Conservation (phyloP, 1,140 invertebrate species). For the Lordiphosa clarofinis region DNA sequence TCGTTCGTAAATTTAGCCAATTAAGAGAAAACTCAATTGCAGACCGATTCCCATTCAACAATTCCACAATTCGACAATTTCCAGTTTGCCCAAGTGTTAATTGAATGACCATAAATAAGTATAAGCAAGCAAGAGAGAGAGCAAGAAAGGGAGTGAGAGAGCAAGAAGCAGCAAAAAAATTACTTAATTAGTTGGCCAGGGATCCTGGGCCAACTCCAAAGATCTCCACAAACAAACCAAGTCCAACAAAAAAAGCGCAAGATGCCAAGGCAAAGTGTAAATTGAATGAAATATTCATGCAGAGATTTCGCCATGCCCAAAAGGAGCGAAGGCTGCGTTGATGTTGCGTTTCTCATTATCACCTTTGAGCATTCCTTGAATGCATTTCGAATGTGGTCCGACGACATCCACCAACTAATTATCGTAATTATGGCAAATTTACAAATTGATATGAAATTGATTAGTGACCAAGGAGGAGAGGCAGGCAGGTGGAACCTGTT, state of each 20-base stretch:
- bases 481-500: conserved; percentile 14
- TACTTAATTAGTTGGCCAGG: conserved; percentile 65
- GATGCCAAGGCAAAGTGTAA: conserved; percentile 51
- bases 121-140: conserved; percentile 3
- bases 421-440: conserved; percentile 80
- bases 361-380: conserved; percentile 71
- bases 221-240: conserved; percentile 3
- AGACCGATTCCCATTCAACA: background rate
- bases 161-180: conserved; percentile 50
- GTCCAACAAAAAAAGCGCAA: conserved; percentile 6
- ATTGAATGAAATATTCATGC: conserved; percentile 77
- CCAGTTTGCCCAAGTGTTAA: conserved; percentile 8
- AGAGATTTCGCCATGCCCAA: conserved; percentile 48
- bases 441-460: conserved; percentile 80
- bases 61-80: conserved; percentile 10
- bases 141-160: background rate
- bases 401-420: conserved; percentile 56
- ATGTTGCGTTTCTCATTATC: conserved; percentile 76
- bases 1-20: conserved; percentile 3
- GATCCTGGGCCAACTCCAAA: conserved; percentile 17
- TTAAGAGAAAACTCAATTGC: conserved; percentile 14
- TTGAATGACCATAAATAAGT: conserved; percentile 14
- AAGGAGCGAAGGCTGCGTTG: conserved; percentile 44
- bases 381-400: conserved; percentile 43
- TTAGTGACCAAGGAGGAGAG: conserved; percentile 55